Conservation (phyloP, 1,140 invertebrate genomes). For the Pseudomyrmex concolor region DNA sequence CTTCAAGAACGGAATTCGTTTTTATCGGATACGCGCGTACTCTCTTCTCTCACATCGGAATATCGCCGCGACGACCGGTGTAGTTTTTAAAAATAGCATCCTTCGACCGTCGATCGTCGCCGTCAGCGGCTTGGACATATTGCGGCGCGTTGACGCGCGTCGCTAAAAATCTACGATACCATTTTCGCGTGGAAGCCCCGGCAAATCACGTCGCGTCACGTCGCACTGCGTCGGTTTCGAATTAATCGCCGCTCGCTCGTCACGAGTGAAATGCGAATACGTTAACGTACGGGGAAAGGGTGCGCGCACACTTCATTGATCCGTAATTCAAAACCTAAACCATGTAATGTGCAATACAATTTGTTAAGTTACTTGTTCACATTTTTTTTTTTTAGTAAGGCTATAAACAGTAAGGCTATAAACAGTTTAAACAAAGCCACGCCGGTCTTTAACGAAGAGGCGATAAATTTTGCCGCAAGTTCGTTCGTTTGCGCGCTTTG, state of each 20-base stretch:
- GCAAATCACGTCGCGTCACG: constrained; percentile 20
- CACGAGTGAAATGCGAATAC: too few species aligned
- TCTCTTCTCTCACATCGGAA: constrained; percentile 35
- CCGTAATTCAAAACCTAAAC: neutral
- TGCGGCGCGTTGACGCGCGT: constrained; percentile 42
- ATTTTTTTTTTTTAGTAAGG: too few species aligned
- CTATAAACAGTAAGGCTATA: too few species aligned
- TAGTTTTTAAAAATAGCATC: constrained; percentile 62
- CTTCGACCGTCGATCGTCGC: constrained; percentile 58
- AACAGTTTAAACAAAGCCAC: too few species aligned
- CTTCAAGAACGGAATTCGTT: constrained; percentile 71
- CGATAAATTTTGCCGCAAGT: constrained; percentile 2
- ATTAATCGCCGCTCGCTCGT: neutral
- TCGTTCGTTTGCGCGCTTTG: neutral
- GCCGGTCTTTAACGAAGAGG: neutral
- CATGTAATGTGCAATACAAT: too few species aligned
- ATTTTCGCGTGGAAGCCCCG: neutral
- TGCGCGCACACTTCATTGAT: neutral
- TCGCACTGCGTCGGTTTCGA: constrained; percentile 34
- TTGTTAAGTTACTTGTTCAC: too few species aligned
- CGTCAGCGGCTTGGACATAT: constrained; percentile 46
- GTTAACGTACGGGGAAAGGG: too few species aligned
- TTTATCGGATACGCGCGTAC: constrained; percentile 61
- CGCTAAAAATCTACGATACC: constrained; percentile 36
- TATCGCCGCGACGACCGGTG: constrained; percentile 44